Evolutionary conservation across 2,113 vertebrate species (phyloP).

Genomic region (Notarius lentiginosus): DNA sequence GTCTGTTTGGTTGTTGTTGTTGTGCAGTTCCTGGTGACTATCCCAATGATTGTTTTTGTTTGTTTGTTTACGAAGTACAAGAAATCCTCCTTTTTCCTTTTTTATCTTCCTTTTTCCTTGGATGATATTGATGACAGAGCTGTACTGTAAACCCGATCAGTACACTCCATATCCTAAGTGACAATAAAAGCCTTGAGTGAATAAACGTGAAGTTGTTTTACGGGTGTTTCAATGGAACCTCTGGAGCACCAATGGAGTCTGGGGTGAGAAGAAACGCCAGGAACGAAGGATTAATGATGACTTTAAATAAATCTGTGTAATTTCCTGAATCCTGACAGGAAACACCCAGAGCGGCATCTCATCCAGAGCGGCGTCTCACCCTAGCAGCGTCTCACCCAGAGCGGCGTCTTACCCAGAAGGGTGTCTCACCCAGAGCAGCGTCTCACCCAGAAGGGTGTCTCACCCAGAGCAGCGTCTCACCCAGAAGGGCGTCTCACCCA

Average conservation of each 20-base stretch:
- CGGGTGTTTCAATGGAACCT: not conserved
- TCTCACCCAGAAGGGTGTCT: not conserved
- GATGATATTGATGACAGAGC: not conserved
- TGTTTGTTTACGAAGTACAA: too few species aligned
- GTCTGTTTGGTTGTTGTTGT: too few species aligned
- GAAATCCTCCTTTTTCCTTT: too few species aligned
- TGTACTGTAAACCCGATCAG: not conserved
- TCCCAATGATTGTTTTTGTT: too few species aligned
- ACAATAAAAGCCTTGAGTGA: not conserved
- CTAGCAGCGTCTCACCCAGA: too few species aligned
- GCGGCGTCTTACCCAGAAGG: too few species aligned
- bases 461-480: too few species aligned
- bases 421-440: too few species aligned
- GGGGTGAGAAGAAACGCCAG: not conserved
- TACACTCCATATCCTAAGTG: not conserved
- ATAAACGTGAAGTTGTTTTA: not conserved
- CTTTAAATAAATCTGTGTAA: not conserved
- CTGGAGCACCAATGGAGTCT: not conserved
- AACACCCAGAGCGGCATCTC: not conserved
- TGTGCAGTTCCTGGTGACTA: too few species aligned
- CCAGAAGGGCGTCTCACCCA: too few species aligned
- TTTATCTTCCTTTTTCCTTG: not conserved
- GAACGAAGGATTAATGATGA: not conserved
- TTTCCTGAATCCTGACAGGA: not conserved
- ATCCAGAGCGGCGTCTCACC: too few species aligned